Evolutionary conservation across 1,140 invertebrate genomes (phyloP).

Genomic region (Neotoxoptera formosana): DNA sequence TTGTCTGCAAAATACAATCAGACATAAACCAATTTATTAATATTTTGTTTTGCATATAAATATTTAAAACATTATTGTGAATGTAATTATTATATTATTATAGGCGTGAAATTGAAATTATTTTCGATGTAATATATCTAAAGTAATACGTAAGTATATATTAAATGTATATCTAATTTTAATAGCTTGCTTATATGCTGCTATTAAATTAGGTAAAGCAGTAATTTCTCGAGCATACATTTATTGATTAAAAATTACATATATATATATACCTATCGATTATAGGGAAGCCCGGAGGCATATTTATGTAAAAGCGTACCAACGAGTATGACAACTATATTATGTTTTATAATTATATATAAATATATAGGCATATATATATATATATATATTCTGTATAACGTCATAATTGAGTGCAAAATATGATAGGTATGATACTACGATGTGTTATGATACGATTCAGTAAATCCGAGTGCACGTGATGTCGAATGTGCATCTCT

Average conservation of each 20-base stretch:
- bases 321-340: background rate
- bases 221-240: background rate
- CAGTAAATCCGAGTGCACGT: background rate
- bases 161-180: background rate
- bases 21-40: background rate
- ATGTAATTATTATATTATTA: background rate
- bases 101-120: background rate
- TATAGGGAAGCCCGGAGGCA: background rate
- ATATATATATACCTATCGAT: background rate
- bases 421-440: background rate
- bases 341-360: background rate
- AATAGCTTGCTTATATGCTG: background rate
- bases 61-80: background rate
- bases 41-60: background rate
- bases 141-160: constrained; percentile 5
- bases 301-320: background rate
- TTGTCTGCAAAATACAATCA: constrained; percentile 15
- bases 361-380: too few species aligned
- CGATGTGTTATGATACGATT: background rate
- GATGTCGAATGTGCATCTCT: background rate
- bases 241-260: background rate
- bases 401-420: background rate
- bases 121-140: background rate
- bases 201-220: background rate
- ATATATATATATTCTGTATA: background rate